Conservation (phyloP, 2,113 vertebrate species). For the Vidua macroura region DNA sequence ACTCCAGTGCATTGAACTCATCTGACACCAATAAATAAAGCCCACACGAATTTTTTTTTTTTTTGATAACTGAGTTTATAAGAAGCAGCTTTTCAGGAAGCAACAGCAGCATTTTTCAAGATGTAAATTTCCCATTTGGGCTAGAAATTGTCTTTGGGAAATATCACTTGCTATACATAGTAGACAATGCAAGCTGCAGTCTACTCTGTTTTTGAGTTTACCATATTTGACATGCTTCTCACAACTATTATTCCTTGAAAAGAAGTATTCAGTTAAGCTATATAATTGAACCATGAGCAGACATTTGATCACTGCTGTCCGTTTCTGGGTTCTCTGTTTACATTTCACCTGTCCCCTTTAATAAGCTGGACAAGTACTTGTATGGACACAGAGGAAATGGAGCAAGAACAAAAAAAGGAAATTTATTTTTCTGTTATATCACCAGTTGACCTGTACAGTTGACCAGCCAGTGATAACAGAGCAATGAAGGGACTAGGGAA, state of each 20-base stretch:
- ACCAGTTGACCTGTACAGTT: background rate
- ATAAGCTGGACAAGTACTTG: background rate
- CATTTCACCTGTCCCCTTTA: background rate
- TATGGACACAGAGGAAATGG: background rate
- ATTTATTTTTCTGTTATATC: background rate
- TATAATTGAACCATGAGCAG: background rate
- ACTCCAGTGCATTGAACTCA: background rate
- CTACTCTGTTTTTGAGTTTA: background rate
- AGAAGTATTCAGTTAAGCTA: background rate
- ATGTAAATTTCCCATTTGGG: background rate
- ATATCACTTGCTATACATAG: background rate
- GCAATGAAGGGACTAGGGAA: background rate
- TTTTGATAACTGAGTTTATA: background rate
- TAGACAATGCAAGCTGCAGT: background rate
- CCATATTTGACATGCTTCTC: background rate
- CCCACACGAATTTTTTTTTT: background rate
- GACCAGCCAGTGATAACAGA: background rate
- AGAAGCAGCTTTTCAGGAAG: background rate
- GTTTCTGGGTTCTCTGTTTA: background rate
- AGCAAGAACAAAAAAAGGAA: background rate
- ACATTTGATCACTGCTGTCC: background rate
- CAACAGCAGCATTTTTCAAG: background rate
- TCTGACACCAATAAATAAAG: background rate
- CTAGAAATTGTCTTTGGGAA: background rate
- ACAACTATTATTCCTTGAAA: background rate